phyloP scores from a whole-genome alignment of 2,888 invertebrate species.

The Drosophila mayaguana region DNA sequence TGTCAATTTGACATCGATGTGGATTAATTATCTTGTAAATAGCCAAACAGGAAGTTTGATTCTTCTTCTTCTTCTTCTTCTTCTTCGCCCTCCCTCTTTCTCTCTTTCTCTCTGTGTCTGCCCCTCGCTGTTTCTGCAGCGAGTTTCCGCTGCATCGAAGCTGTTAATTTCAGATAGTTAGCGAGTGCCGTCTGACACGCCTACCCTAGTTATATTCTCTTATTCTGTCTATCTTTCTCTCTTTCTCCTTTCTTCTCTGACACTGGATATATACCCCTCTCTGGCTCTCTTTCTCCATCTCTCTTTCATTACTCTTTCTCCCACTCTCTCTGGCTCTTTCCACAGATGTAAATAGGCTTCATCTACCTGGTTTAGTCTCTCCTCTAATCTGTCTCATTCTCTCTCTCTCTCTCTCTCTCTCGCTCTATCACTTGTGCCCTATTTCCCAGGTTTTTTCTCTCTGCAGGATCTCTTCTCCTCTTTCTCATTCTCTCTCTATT shows the following conservation, averaged over 20 bases:
- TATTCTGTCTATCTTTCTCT: neutral
- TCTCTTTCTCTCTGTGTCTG: neutral
- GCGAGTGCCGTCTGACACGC: neutral
- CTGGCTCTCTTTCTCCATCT: neutral
- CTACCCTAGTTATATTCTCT: neutral
- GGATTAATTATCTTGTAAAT: slow-evolving; percentile 70
- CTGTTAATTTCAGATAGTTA: neutral
- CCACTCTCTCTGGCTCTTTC: neutral
- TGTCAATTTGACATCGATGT: slow-evolving; percentile 74
- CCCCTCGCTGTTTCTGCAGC: neutral
- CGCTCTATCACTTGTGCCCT: no score
- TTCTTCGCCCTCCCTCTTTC: neutral
- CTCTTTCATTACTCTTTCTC: neutral
- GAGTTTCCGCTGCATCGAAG: neutral
- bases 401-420: no score
- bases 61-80: neutral
- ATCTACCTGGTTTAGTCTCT: no score
- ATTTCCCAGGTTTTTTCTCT: no score
- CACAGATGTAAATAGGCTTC: no score
- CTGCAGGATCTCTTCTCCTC: no score
- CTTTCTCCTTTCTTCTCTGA: neutral
- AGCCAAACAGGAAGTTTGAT: slow-evolving; percentile 55
- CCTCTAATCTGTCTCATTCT: no score
- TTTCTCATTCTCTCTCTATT: no score
- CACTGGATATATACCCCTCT: no score